Evolutionary conservation across 2,888 invertebrate species (phyloP), one percentile per base, ranked within the genome.

Genomic region (Trachelus stipa): DNA sequence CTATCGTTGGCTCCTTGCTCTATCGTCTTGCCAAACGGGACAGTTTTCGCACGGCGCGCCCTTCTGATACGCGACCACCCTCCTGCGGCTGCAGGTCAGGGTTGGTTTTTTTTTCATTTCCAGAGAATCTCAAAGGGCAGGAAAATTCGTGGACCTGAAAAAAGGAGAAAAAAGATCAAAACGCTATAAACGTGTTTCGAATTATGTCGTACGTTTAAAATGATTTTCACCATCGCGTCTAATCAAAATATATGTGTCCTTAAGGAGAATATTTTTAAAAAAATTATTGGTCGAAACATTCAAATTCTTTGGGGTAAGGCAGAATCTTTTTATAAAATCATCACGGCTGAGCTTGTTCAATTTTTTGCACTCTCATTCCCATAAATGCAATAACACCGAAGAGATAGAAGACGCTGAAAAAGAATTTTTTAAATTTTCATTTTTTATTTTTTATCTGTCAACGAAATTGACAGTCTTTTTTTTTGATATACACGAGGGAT

Each of bases 11-110:
- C 23, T 56, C 56, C 56, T 56, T 56, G 71, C 71, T 71, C 33
- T 34, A 71, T 31, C 33, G 71, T 71, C 78, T 37, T 77, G 79
- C 79, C 56, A 76, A 80, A 77, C 81, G 79, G 84, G 81, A 81
- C 79, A 86, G 87, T 86, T 83, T 84, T 83, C 83, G 76, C 81
- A 83, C 82, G 83, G 80, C 83, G 85, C 83, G 87, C 81, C 83
- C 80, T 82, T 76, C 35, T 73, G 76, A 34, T 68, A 40, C 80
- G 76, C 76, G 74, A 74, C 80, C 78, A 76, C 56, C 35, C 37
- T 76, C 76, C 77, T 34, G 77, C 34, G 30, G 34, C 33, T 75
- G 79, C 73, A 68, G 80, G 69, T 77, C 77, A 75, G 79, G 34
- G 79, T 74, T 15, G 34, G 73, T 75, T 71, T n/a, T 68, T 75